Base-by-base conservation (phyloP, 2,888 invertebrate genomes). In the Nymphalis polychloros region DNA sequence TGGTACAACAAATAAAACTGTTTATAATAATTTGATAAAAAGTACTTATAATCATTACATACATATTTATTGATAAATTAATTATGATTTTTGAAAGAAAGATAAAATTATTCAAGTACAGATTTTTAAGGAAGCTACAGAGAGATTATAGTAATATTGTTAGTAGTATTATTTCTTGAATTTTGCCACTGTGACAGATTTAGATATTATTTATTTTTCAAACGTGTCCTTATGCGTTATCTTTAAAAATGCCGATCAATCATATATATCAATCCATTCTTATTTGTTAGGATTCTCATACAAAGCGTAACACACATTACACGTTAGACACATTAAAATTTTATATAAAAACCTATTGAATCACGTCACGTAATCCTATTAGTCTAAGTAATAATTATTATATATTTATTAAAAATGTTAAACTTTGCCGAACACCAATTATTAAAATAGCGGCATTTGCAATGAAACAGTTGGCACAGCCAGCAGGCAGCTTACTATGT, bases 361-460 rank as follows among this genome's bases (percentile, higher is more conserved):
- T 48, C 27, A 10, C 23, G 19, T 60, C 47, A 60, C 57, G 19
- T 41, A 41, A 57, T 57, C 57, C 31, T 57, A 57, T 19, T 19
- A 57, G 41, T 41, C 57, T 57, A 57, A 57, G 35, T 57, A 60
- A 60, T 64, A 65, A 47, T n/a, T 60, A 41, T 50, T 52, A 20
- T 62, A 35, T 55, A 57, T 68, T 35, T 59, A 35, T 8, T 59
- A 50, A 47, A 60, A 72, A 68, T 63, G 60, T 64, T 67, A 49
- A 61, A 69, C 71, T 68, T 74, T 77, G 77, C 75, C 76, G 76
- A 77, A 41, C 46, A 46, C 52, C 59, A 50, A 53, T 49, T 53
- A 13, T 49, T 52, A 64, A 52, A 64, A 61, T 62, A 62, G 19
- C 35, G 53, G 61, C 62, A 64, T 59, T 66, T 65, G 64, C 60